Evolutionary conservation across 1,140 invertebrate species (phyloP), one percentile per base, ranked within the genome.

Genomic region (Heliconius eleuchia): DNA sequence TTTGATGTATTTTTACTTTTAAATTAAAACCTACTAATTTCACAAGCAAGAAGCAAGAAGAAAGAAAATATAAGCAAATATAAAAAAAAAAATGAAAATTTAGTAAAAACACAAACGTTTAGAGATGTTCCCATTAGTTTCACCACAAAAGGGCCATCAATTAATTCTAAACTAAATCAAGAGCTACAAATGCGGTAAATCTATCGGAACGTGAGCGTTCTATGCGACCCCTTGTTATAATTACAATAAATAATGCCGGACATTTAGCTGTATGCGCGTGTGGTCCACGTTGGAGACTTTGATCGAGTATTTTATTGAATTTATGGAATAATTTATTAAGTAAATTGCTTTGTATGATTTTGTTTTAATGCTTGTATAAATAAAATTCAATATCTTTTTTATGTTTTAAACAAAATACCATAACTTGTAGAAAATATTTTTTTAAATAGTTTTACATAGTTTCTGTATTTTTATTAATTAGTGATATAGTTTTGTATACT

Each of bases 211-310:
- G 50, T 37, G 78, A 39, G 27, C 71, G 83, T 81, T 84, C 79
- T 71, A 74, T 27, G 80, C 76, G 86, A 87, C 83, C 85, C 76
- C 73, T 77, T 71, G 82, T 79, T 82, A 88, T 83, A 83, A 87
- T 86, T 84, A 85, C 78, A 83, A 88, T 89, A 87, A 89, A 89
- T 89, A 86, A 86, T 84, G 50, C 52, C 37, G 39, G 82, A 83
- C 83, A 80, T 81, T 79, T 81, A 79, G 81, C 80, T 83, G 80
- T 84, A 83, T 80, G 79, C 71, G 60, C 50, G 52, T 86, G 83
- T 86, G 18, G 71, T 60, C 57, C 27, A 71, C 60, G 73, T 39
- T 37, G 19, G 1, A 72, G 37, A 19, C 71, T 72, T 46, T 57
- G 52, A 34, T 23, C 7, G 55, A 73, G 42, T 73, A 37, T 13